Base-by-base conservation (phyloP, 1,140 invertebrate genomes). In the Drosophila repleta region DNA sequence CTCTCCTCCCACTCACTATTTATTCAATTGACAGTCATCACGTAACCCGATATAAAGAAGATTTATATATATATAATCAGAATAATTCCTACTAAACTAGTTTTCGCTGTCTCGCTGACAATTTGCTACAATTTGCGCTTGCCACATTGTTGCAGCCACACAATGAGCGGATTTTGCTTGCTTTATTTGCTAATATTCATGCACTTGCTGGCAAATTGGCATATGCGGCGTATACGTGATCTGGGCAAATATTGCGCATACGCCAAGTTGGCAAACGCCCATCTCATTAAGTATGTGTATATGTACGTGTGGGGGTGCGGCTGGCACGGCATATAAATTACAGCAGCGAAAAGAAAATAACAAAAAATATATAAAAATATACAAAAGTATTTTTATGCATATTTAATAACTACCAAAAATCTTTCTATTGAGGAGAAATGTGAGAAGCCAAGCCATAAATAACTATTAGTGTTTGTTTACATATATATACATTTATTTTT, bases 51-150 rank as follows among this genome's bases (percentile, higher is more conserved):
- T 20, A 24, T 46, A 41, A 53, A 32, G 49, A 18, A 39, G 43
- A 21, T 2, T 39, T 29, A 65, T 35, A 37, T 10, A 48, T 29
- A 29, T 29, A 29, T 29, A 29, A n/a, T n/a, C n/a, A 35, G 32
- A 35, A 35, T 3, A 76, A 81, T 87, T 82, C 82, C 82, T 88
- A 87, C 82, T 87, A 87, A 87, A 87, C 82, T 87, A 87, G 82
- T 87, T 87, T 76, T 70, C 53, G 65, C 46, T 56, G 52, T 39
- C 41, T 58, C 51, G 43, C 62, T 64, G 39, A 65, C 56, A 60
- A 75, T 66, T 52, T 51, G 37, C 37, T 57, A 75, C 67, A 62
- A 18, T 75, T 11, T 46, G 48, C 13, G 48, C 20, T 8, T 68
- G 61, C 52, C 35, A 74, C 74, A 73, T 73, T 73, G 69, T 62